These are phyloP conservation scores for Oreochromis tanganicae DNA, from an alignment of 2,113 vertebrate species.

Conservation along the genomic window DNA sequence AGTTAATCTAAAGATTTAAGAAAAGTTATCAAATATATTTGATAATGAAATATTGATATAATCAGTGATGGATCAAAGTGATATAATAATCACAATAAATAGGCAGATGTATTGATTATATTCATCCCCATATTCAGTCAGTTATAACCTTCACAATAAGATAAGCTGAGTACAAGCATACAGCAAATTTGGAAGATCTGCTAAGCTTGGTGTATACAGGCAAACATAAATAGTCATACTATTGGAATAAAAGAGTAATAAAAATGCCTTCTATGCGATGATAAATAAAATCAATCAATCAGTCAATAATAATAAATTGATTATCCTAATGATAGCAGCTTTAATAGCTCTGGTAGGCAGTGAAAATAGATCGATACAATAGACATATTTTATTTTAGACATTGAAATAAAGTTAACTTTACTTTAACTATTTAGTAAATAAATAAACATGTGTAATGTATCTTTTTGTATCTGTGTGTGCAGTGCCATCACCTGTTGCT, in stretches of 20 bases:
- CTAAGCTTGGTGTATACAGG: background rate
- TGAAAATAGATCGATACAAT: background rate
- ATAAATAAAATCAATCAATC: background rate
- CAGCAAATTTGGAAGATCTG: background rate
- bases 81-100: background rate
- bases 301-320: background rate
- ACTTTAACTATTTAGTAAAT: background rate
- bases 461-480: background rate
- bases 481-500: slow-evolving; percentile 85
- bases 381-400: background rate
- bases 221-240: background rate
- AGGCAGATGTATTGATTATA: background rate
- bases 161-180: background rate
- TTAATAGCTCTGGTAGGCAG: background rate
- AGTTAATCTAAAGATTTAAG: too few species aligned
- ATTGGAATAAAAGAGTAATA: background rate
- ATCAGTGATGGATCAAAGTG: background rate
- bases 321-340: background rate
- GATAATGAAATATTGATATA: background rate
- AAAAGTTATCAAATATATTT: background rate
- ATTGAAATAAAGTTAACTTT: background rate
- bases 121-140: background rate
- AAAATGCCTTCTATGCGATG: background rate
- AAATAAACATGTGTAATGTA: background rate
- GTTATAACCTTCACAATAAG: background rate